These are phyloP conservation scores for Battus philenor DNA, from an alignment of 1,140 invertebrate species.

Conservation along the genomic window DNA sequence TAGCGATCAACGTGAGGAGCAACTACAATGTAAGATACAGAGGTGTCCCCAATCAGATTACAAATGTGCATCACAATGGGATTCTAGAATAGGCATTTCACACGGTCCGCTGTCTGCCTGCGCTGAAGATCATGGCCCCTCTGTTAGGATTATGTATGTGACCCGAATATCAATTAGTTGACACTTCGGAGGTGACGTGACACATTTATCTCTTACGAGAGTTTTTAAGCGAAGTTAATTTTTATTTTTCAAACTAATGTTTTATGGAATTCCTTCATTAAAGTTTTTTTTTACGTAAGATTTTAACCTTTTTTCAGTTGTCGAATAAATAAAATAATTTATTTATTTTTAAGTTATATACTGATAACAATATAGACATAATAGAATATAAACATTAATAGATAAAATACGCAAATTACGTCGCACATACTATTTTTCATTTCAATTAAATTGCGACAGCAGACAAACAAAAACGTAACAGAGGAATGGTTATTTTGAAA, in stretches of 20 bases:
- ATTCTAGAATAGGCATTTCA: slow-evolving; percentile 33
- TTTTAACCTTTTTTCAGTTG: too few relatives aligned
- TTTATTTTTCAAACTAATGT: slow-evolving; percentile 13
- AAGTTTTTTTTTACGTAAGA: neutral
- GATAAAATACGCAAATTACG: too few relatives aligned
- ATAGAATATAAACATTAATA: too few relatives aligned
- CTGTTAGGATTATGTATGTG: slow-evolving; percentile 50
- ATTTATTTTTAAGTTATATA: too few relatives aligned
- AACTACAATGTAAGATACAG: slow-evolving; percentile 4
- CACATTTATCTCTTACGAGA: slow-evolving; percentile 33
- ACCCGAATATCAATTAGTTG: slow-evolving; percentile 50
- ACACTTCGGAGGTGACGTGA: slow-evolving; percentile 24
- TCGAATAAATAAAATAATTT: too few relatives aligned
- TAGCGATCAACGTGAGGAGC: slow-evolving; percentile 5
- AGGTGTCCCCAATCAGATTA: slow-evolving; percentile 20
- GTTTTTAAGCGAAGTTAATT: slow-evolving; percentile 30
- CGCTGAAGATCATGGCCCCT: slow-evolving; percentile 53
- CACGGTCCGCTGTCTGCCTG: slow-evolving; percentile 29
- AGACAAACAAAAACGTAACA: too few relatives aligned
- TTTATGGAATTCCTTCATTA: neutral
- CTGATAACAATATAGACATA: too few relatives aligned
- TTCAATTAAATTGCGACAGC: too few relatives aligned
- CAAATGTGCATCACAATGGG: slow-evolving; percentile 26
- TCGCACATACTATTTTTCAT: too few relatives aligned
- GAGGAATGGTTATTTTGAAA: too few relatives aligned